Base-by-base conservation (phyloP, 1,140 invertebrate genomes). In the Drosophila ironensis region DNA sequence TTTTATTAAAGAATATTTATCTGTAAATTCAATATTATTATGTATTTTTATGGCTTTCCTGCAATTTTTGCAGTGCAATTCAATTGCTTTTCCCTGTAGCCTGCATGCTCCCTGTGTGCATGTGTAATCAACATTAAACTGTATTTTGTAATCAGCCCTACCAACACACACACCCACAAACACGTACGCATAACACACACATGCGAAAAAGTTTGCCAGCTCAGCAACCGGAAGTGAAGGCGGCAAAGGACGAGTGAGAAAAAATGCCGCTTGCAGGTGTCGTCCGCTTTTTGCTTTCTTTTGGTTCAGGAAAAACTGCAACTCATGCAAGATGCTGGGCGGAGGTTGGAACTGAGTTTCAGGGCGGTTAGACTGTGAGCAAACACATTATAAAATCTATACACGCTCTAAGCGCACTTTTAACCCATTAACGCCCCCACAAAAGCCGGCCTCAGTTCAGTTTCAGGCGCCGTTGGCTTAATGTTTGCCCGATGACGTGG, bases 71-170 rank as follows among this genome's bases (percentile, higher is more conserved):
- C 1, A 44, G 51, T 57, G 37, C 22, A 59, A 24, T 28, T 7
- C 37, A 57, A 56, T 59, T 40, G 30, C 20, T 47, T 25, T 53
- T 54, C 19, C 42, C 22, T 59, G 48, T 33, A 12, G 64, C 11
- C 33, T 41, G 44, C 38, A 60, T 50, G 51, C 22, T 56, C 60
- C 50, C 50, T 78, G n/a, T n/a, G n/a, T n/a, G 63, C 73, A 77
- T 78, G 80, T 82, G 78, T 82, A 82, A 82, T 82, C 78, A 82
- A 82, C 77, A 82, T 82, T 84, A 82, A 82, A 82, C 77, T 69
- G 78, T 82, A 82, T 82, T 82, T 82, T 84, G 77, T 73, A 82
- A 82, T 82, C 77, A 82, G 78, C 47, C 56, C 69, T 54, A 63
- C 61, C 45, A 51, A 54, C 48, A 53, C 47, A 41, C 45, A 37